These are phyloP conservation scores for Xenopus laevis DNA, from an alignment of 2,113 vertebrate species.

Conservation along the genomic window DNA sequence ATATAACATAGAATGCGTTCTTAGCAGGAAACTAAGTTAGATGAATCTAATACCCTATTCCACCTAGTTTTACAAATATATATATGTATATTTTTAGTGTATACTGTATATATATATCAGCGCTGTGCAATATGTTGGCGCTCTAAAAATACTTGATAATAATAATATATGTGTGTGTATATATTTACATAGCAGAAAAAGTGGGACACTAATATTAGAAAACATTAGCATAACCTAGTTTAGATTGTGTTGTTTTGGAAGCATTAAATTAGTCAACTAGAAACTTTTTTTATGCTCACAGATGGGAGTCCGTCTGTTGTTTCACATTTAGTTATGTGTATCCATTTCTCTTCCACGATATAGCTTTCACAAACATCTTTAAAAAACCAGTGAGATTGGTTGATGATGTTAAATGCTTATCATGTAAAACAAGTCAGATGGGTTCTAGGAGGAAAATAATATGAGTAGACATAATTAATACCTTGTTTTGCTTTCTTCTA, in stretches of 20 bases:
- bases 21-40: too few species aligned
- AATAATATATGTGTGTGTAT: background rate
- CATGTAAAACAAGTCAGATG: conserved; percentile 5
- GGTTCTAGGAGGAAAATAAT: too few species aligned
- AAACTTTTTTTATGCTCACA: conserved; percentile 33
- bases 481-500: too few species aligned
- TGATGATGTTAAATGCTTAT: conserved; percentile 18
- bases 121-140: too few species aligned
- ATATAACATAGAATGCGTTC: too few species aligned
- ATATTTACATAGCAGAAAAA: conserved; percentile 8
- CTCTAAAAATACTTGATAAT: too few species aligned
- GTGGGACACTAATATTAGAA: conserved; percentile 38
- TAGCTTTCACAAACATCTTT: conserved; percentile 42
- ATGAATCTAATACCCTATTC: too few species aligned
- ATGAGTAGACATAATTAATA: too few species aligned
- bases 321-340: conserved; percentile 25
- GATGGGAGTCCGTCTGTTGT: conserved; percentile 36
- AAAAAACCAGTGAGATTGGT: conserved; percentile 20
- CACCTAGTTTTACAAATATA: too few species aligned
- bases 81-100: too few species aligned
- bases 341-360: conserved; percentile 27
- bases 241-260: conserved; percentile 22
- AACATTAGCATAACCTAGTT: background rate
- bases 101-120: too few species aligned
- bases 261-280: conserved; percentile 37